These are phyloP conservation scores for Achroia grisella DNA, from an alignment of 1,140 invertebrate genomes.

Conservation along the genomic window DNA sequence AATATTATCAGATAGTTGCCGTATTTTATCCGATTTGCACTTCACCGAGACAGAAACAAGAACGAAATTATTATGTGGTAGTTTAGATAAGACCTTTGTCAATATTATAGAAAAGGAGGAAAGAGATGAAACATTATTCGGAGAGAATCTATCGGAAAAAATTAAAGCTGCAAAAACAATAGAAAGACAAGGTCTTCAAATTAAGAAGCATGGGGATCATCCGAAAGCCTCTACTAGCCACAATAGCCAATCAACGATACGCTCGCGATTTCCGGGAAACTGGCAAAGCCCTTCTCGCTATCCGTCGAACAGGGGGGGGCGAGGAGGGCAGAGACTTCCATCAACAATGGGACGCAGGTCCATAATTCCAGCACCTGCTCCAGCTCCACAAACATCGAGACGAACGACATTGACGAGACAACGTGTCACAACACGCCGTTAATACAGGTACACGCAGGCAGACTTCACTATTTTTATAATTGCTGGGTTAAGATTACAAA, in stretches of 20 bases:
- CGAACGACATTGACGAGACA: no score
- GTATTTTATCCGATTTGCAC: neutral
- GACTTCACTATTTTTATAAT: no score
- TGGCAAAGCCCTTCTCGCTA: slow-evolving; percentile 17
- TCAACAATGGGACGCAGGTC: no score
- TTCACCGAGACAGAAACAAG: neutral
- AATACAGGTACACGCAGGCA: no score
- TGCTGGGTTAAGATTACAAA: no score
- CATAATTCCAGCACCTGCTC: no score
- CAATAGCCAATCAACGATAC: neutral
- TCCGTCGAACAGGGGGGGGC: slow-evolving; percentile 19
- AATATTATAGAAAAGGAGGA: neutral
- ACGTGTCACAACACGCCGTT: no score
- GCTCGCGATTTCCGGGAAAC: slow-evolving; percentile 15
- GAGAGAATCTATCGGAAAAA: slow-evolving; percentile 3
- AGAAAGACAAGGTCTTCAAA: slow-evolving; percentile 2
- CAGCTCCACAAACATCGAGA: no score
- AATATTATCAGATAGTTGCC: neutral
- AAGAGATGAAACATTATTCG: slow-evolving; percentile 1
- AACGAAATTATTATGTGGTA: neutral
- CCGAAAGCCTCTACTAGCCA: no score
- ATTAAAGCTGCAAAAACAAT: slow-evolving; percentile 2
- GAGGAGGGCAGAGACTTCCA: no score
- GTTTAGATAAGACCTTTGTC: neutral
- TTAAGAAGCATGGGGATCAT: no score